Percentiles rank a stretch among this genome's conserved stretches.
These are phyloP conservation scores for Lutjanus campechanus DNA, from an alignment of 2,797 vertebrate species.

Conservation along the genomic window DNA sequence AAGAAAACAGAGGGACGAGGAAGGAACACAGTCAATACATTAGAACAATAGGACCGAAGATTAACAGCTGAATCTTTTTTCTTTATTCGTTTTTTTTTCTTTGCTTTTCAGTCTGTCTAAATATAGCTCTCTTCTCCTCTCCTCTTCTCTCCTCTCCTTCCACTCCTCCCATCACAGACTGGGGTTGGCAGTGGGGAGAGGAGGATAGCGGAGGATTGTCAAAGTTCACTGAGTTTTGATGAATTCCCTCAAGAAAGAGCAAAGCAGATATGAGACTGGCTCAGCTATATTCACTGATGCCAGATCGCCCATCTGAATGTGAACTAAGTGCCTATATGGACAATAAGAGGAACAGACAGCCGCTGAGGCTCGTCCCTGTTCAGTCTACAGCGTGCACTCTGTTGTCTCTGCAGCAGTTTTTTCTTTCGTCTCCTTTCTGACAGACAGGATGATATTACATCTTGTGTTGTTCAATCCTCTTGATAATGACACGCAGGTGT, in stretches of 20 bases:
- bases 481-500: slow-evolving; percentile 37
- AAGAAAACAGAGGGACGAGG: neutral
- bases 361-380: slow-evolving; percentile 23
- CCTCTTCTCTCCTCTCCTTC: slow-evolving; percentile 24
- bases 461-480: slow-evolving; percentile 39
- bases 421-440: neutral
- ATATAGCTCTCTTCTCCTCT: slow-evolving; percentile 73
- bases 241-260: slow-evolving; percentile 73
- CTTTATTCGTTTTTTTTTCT: slow-evolving; percentile 47
- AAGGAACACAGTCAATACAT: slow-evolving; percentile 14
- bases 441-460: slow-evolving; percentile 32
- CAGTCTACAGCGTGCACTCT: slow-evolving; percentile 1
- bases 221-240: slow-evolving; percentile 80
- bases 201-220: slow-evolving; percentile 64
- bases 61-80: slow-evolving; percentile 59
- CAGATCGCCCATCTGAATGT: slow-evolving; percentile 62
- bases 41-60: slow-evolving; percentile 58
- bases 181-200: slow-evolving; percentile 52
- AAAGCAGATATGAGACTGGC: slow-evolving; percentile 66
- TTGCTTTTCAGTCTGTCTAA: slow-evolving; percentile 72
- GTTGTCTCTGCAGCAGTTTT: slow-evolving; percentile 24
- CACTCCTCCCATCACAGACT: slow-evolving; percentile 60
- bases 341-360: slow-evolving; percentile 39
- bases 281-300: slow-evolving; percentile 58
- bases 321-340: slow-evolving; percentile 48